Evolutionary conservation across 2,888 invertebrate genomes (phyloP), one percentile per base, ranked within the genome.

Genomic region (Ophion ventricosus): DNA sequence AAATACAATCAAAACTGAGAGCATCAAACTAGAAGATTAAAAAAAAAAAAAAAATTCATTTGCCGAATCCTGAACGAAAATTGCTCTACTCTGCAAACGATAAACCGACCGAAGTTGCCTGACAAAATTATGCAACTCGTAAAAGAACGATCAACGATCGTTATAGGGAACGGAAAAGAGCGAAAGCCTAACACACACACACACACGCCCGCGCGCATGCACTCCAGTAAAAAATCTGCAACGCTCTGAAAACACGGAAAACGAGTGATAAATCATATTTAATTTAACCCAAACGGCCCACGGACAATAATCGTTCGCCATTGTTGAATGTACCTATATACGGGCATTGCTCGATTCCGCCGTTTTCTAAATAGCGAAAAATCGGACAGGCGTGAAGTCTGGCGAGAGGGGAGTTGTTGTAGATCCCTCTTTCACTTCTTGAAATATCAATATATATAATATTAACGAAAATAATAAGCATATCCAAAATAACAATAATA

Each of bases 361-460:
- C 70, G 74, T 81, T 84, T 84, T 84, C 84, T 84, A 84, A 84
- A 84, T 81, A 81, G 74, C 81, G 69, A 66, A 57, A 64, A 84
- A 70, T 74, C 84, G 81, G 14, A 70, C 56, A 43, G 81, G 70
- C 81, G 84, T 77, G 35, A 78, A 77, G 49, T 73, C 82, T 54
- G 73, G 79, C 63, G 17, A 69, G 49, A 17, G 69, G 59, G n/a
- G 11, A 57, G 26, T 7, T 11, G 8, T 59, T 70, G 49, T 69
- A 56, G 40, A 14, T 67, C 10, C 14, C 54, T 83, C 61, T 69
- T 74, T 80, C 35, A 63, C 56, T 73, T 23, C n/a, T 72, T 57
- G 57, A 35, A 29, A 79, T 64, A 29, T 57, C 59, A 74, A 78
- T 11, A 73, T 17, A 2, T 43, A 17, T 64, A 74, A 78, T 11